A percentile compares a stretch with the other conserved stretches of the same genome.
phyloP scores from a whole-genome alignment of 2,113 vertebrate species.

The Oncorhynchus keta region DNA sequence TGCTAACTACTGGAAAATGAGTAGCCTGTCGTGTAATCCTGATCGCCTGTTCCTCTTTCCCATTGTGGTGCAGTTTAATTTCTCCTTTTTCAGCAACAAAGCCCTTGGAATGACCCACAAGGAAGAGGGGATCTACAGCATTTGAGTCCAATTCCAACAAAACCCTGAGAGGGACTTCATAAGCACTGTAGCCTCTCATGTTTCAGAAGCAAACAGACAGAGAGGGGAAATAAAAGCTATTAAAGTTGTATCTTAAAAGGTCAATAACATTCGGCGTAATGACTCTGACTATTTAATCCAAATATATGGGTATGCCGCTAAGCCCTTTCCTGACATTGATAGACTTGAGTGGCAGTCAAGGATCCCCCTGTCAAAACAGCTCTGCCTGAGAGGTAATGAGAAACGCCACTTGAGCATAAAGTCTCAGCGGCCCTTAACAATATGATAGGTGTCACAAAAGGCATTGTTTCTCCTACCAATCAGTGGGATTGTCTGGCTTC shows the following conservation, averaged over 20 bases:
- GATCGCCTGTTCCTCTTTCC: conserved; percentile 57
- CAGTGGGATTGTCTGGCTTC: conserved; percentile 75
- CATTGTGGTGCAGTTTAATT: conserved; percentile 61
- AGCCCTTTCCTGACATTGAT: conserved; percentile 79
- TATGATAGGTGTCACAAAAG: conserved; percentile 71
- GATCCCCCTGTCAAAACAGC: conserved; percentile 81
- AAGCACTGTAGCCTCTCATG: conserved; percentile 50
- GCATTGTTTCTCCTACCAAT: conserved; percentile 79
- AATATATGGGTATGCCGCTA: conserved; percentile 69
- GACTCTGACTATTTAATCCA: conserved; percentile 86
- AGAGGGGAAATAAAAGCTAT: conserved; percentile 57
- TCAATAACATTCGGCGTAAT: conserved; percentile 73
- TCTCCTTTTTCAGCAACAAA: conserved; percentile 52
- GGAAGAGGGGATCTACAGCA: conserved; percentile 62
- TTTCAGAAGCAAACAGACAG: conserved; percentile 43
- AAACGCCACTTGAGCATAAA: conserved; percentile 79
- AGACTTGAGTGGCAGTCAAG: conserved; percentile 85
- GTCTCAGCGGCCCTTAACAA: conserved; percentile 66
- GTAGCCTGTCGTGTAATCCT: conserved; percentile 59
- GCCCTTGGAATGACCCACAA: conserved; percentile 51
- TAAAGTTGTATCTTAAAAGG: conserved; percentile 69
- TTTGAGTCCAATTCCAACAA: conserved; percentile 70
- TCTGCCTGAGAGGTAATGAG: conserved; percentile 78
- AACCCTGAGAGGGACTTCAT: conserved; percentile 69
- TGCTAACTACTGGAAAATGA: conserved; percentile 61